Base-by-base conservation (phyloP, 2,113 vertebrate genomes). In the Donacobius atricapilla region DNA sequence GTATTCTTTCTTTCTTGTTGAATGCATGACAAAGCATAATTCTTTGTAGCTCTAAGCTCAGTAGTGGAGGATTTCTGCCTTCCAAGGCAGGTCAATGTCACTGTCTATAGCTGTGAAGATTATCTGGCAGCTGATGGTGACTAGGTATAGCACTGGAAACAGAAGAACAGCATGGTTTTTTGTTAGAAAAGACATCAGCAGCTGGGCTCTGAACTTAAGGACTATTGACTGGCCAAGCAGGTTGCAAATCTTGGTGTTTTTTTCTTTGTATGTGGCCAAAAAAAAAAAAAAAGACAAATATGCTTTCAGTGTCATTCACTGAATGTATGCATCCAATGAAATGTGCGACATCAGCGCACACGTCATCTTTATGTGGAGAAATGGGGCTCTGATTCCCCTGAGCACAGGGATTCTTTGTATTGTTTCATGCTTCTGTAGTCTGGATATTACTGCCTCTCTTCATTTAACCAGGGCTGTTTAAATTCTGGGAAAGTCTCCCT, bases 291-390 rank as follows among this genome's bases (percentile, higher is more conserved):
- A 12, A 4, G 2, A 37, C 14, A 64, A 70, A 35, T 9, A 2
- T 4, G 2, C 7, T 53, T 63, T 81, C 1, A 5, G 23, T 11
- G 21, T 76, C 18, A n/a, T n/a, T n/a, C n/a, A n/a, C n/a, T n/a
- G n/a, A n/a, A n/a, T n/a, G n/a, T n/a, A n/a, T n/a, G n/a, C n/a
- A n/a, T n/a, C 19, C 27, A 2, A 1, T 11, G 50, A 53, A 60
- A 28, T 2, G 10, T 3, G 9, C 0, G 0, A 20, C 33, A 40
- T 48, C 9, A 39, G 28, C 5, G 24, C 6, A 3, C 1, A 4
- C 20, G 61, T 24, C 3, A 22, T 7, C 11, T 48, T 61, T 9
- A 15, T 0, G 0, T 15, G 17, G 20, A 42, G 44, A 58, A 73
- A 61, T 5, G 8, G 5, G 7, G 33, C 66, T 64, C 33, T 58